Evolutionary conservation across 1,140 invertebrate genomes (phyloP).

Genomic region (Papilio aristodemus): DNA sequence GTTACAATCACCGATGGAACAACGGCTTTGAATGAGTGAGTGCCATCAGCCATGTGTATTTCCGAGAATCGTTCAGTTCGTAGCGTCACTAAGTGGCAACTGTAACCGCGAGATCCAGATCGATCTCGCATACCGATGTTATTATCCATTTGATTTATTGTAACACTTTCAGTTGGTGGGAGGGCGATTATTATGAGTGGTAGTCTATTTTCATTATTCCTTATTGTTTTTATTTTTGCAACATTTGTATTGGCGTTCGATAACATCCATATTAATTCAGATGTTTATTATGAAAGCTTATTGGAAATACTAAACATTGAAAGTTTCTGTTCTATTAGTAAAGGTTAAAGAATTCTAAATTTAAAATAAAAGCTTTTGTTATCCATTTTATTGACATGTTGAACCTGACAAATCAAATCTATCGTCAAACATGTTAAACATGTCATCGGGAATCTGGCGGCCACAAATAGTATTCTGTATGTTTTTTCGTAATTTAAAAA

Average conservation of each 20-base stretch:
- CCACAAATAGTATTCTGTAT: too few species aligned
- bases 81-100: slow-evolving; percentile 2
- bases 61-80: neutral
- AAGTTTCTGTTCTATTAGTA: too few species aligned
- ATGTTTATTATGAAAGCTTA: neutral
- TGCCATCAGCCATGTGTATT: too few species aligned
- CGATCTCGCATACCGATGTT: slow-evolving; percentile 53
- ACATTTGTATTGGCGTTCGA: slow-evolving; percentile 28
- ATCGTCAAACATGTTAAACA: too few species aligned
- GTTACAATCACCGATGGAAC: too few species aligned
- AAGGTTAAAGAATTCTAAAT: too few species aligned
- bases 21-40: too few species aligned
- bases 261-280: neutral
- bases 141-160: slow-evolving; percentile 72
- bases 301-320: neutral
- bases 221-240: slow-evolving; percentile 65
- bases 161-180: slow-evolving; percentile 56
- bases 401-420: too few species aligned
- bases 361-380: too few species aligned
- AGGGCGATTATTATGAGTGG: slow-evolving; percentile 59
- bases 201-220: slow-evolving; percentile 58
- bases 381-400: too few species aligned
- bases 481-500: too few species aligned
- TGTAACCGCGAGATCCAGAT: neutral
- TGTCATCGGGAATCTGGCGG: too few species aligned